phyloP scores from a whole-genome alignment of 1,140 invertebrate species.

The Leguminivora glycinivorella region DNA sequence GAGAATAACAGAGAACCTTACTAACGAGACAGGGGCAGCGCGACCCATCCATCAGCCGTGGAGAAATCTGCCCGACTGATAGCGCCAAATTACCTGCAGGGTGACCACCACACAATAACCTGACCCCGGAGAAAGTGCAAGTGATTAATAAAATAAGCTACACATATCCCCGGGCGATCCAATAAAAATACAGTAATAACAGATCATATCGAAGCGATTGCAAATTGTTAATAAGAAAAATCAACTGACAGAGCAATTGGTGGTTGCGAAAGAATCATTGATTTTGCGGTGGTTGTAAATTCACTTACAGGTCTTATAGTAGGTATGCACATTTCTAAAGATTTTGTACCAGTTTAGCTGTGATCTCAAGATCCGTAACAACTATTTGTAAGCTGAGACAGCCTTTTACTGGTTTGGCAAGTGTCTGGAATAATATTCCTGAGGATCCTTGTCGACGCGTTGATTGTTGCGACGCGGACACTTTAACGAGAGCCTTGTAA shows the following conservation, averaged over 20 bases:
- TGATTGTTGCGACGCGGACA: slow-evolving; percentile 46
- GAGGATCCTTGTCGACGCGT: slow-evolving; percentile 45
- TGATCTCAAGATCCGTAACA: neutral
- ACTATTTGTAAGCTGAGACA: neutral
- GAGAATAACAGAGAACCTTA: slow-evolving; percentile 9
- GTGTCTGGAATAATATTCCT: slow-evolving; percentile 10
- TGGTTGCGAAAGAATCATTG: slow-evolving; percentile 43
- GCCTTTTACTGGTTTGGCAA: neutral
- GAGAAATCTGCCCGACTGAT: slow-evolving; percentile 56
- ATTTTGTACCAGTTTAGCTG: neutral
- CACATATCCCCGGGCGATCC: slow-evolving; percentile 43
- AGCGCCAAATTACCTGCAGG: slow-evolving; percentile 52
- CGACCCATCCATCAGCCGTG: slow-evolving; percentile 45
- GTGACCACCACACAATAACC: slow-evolving; percentile 51
- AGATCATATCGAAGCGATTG: slow-evolving; percentile 55
- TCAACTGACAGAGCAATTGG: slow-evolving; percentile 48
- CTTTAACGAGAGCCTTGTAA: slow-evolving; percentile 64
- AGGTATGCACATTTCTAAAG: neutral
- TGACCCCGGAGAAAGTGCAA: slow-evolving; percentile 60
- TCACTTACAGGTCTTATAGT: slow-evolving; percentile 12
- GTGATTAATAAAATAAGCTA: slow-evolving; percentile 64
- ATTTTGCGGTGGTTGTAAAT: slow-evolving; percentile 43
- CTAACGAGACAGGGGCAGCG: slow-evolving; percentile 49
- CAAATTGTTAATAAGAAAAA: slow-evolving; percentile 58
- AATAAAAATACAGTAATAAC: slow-evolving; percentile 60